Evolutionary conservation across 2,888 invertebrate genomes (phyloP), one percentile per base, ranked within the genome.

Genomic region (Parnassius apollo): DNA sequence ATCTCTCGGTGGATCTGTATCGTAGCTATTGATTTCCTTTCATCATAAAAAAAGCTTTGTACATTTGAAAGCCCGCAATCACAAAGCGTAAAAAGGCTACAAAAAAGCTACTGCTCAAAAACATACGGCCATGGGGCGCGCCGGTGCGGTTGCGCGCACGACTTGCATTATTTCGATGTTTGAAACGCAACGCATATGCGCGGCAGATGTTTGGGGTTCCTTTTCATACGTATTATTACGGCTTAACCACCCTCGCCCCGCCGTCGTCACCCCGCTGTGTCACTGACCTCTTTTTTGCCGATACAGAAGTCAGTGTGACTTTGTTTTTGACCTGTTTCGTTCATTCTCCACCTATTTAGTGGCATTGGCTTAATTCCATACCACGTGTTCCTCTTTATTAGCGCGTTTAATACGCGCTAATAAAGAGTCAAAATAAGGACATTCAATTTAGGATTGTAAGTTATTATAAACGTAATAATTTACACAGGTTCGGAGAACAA

Each of bases 131-230:
- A 58, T 54, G 57, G 77, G 74, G 74, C 75, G 62, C 60, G 64
- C 68, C 65, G 81, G 76, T 83, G 85, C 75, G 83, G 85, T 85
- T 85, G 80, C 81, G 78, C 77, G 85, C 83, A 81, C 86, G 77
- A 83, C 86, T 87, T 85, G 86, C 87, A 85, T 90, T 90, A 86
- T 88, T 84, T 74, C 78, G 78, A 75, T 77, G 79, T 83, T 82
- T 82, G 80, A 76, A 86, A 83, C 78, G 78, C 73, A 83, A 83
- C 83, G 83, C 91, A 91, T 85, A 90, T 91, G 91, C 83, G 83
- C 77, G 78, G 85, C 91, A 91, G 91, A 91, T 91, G 91, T 86
- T 88, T 80, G 87, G 88, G 89, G 81, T 85, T 78, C 81, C 86
- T 86, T 89, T 90, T 86, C 81, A 83, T 86, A 88, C 83, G 82